Evolutionary conservation across 2,888 invertebrate genomes (phyloP), one percentile per base, ranked within the genome.

Genomic region (Drosophila macrothrix): DNA sequence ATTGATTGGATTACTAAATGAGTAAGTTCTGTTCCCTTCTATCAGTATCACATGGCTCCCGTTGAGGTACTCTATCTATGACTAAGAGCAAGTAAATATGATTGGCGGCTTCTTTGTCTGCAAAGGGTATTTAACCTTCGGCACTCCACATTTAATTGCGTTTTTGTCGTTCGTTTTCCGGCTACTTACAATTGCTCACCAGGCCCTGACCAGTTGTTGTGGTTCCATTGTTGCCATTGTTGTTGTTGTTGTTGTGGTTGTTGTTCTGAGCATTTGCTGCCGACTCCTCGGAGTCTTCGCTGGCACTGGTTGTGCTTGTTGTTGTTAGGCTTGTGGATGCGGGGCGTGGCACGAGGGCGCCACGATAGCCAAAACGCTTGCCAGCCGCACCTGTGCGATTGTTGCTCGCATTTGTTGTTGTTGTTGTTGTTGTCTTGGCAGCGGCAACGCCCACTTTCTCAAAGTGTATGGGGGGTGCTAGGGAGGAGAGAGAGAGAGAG

Each of bases 321-420:
- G 37, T 55, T 39, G 67, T 60, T 52, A 96, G 95, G 31, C 93
- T 92, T 82, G 94, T 94, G 76, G 95, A 94, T n/a, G 94, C 93
- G 84, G 94, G 94, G 49, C 93, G 89, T 49, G 91, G 89, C 60
- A 90, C 90, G 6, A 46, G 46, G 25, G 94, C 91, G 91, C 96
- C 96, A 88, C 96, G 95, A 94, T 96, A 97, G 84, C 97, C 97
- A 93, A 97, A 97, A 91, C 97, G 95, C 93, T 96, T 96, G 41
- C 95, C 63, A 64, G 90, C 73, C 96, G 94, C 91, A 75, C 82
- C 73, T 96, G 96, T 83, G 95, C 95, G 28, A 96, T 67, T 74
- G 37, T 58, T 73, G 29, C 43, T 55, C 55, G 72, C 73, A 56
- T 55, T 71, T 61, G 55, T 55, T 37, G 52, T 4, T 14, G 53